Conservation (phyloP, 2,888 invertebrate species). For the Desoria tigrina region DNA sequence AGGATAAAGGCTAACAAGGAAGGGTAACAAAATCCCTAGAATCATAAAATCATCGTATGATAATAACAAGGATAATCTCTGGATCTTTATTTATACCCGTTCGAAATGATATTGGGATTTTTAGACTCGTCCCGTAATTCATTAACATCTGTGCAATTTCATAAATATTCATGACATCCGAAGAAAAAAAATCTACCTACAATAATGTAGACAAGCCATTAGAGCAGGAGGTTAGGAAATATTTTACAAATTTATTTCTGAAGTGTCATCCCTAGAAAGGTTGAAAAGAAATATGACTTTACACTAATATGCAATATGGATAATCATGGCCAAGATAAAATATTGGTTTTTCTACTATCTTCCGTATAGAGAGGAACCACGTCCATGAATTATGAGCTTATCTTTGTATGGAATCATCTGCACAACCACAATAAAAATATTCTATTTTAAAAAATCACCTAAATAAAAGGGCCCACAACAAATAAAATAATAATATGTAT, state of each 20-base stretch:
- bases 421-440: too few species aligned
- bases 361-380: background rate
- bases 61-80: too few species aligned
- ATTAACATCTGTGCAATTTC: slow-evolving; percentile 23
- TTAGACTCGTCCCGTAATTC: too few species aligned
- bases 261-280: slow-evolving; percentile 14
- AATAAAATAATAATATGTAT: too few species aligned
- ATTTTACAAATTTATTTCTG: slow-evolving; percentile 34
- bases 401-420: too few species aligned
- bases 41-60: too few species aligned
- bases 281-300: slow-evolving; percentile 21
- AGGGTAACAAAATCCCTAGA: too few species aligned
- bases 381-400: background rate
- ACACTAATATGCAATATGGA: slow-evolving; percentile 12
- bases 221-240: slow-evolving; percentile 29
- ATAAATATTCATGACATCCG: slow-evolving; percentile 40
- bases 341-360: slow-evolving; percentile 42
- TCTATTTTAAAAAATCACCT: too few species aligned
- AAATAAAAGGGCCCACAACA: too few species aligned
- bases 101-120: too few species aligned
- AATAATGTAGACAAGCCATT: slow-evolving; percentile 18
- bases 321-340: slow-evolving; percentile 26
- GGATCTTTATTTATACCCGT: too few species aligned
- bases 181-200: slow-evolving; percentile 1
- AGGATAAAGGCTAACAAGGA: too few species aligned